These are phyloP conservation scores for Ambastaia sidthimunki DNA, from an alignment of 2,797 vertebrate species.

Conservation along the genomic window DNA sequence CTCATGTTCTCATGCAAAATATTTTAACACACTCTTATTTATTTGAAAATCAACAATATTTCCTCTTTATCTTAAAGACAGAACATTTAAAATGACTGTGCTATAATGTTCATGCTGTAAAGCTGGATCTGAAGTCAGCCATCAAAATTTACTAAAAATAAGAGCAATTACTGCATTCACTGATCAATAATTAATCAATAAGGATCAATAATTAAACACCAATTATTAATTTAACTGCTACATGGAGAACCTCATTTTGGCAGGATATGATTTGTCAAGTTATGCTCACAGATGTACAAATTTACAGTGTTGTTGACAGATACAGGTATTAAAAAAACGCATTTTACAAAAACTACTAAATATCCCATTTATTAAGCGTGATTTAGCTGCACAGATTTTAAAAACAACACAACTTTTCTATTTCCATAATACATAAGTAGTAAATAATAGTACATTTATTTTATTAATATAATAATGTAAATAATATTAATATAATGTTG, in stretches of 20 bases:
- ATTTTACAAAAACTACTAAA: neutral
- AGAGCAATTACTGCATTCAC: slow-evolving; percentile 10
- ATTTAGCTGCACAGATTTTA: too few relatives aligned
- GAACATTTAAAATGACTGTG: too few relatives aligned
- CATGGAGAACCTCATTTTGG: neutral
- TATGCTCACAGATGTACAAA: too few relatives aligned
- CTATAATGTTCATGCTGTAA: neutral
- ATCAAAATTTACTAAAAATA: slow-evolving; percentile 18
- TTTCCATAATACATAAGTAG: too few relatives aligned
- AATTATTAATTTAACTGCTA: slow-evolving; percentile 34
- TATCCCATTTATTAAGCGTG: neutral
- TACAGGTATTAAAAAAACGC: too few relatives aligned
- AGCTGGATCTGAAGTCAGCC: neutral
- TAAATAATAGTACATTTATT: too few relatives aligned
- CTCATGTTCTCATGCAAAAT: neutral
- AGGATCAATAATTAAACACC: neutral
- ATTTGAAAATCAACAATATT: too few relatives aligned
- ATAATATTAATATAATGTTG: too few relatives aligned
- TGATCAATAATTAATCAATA: slow-evolving; percentile 23
- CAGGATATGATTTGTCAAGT: neutral
- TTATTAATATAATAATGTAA: too few relatives aligned
- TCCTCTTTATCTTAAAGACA: too few relatives aligned
- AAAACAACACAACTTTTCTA: too few relatives aligned
- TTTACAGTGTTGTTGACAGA: too few relatives aligned
- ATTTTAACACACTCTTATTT: neutral